These are phyloP conservation scores for Aradophagus sp. DNA, from an alignment of 1,140 invertebrate species.

Conservation along the genomic window DNA sequence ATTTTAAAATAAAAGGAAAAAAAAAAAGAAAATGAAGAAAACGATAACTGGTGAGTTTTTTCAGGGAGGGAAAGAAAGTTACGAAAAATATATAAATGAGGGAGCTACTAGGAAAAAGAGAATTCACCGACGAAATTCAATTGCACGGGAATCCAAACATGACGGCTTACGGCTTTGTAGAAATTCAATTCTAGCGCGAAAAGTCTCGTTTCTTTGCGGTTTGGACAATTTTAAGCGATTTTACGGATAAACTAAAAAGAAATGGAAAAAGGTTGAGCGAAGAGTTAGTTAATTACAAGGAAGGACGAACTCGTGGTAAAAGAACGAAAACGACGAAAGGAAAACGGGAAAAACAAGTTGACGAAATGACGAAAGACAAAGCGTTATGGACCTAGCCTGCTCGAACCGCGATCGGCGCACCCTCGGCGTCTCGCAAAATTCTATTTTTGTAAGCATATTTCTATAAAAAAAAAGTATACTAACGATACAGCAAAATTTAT, in stretches of 20 bases:
- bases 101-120: constrained; percentile 62
- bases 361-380: constrained; percentile 53
- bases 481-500: constrained; percentile 76
- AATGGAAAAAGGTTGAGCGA: constrained; percentile 28
- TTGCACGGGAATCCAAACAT: constrained; percentile 64
- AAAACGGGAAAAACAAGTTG: constrained; percentile 40
- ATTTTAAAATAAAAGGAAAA: constrained; percentile 53
- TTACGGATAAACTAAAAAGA: constrained; percentile 37
- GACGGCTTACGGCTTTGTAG: constrained; percentile 63
- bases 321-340: constrained; percentile 11
- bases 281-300: constrained; percentile 46
- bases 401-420: constrained; percentile 66
- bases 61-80: constrained; percentile 63
- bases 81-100: constrained; percentile 60
- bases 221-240: constrained; percentile 57
- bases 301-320: constrained; percentile 29
- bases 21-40: no score
- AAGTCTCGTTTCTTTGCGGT: constrained; percentile 59
- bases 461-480: constrained; percentile 75
- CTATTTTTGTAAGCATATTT: constrained; percentile 77
- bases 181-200: constrained; percentile 56
- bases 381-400: constrained; percentile 68
- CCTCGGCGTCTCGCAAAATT: constrained; percentile 74
- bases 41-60: constrained; percentile 60
- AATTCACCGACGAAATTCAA: constrained; percentile 70